phyloP scores from a whole-genome alignment of 2,797 vertebrate genomes.

The Prunella strophiata region DNA sequence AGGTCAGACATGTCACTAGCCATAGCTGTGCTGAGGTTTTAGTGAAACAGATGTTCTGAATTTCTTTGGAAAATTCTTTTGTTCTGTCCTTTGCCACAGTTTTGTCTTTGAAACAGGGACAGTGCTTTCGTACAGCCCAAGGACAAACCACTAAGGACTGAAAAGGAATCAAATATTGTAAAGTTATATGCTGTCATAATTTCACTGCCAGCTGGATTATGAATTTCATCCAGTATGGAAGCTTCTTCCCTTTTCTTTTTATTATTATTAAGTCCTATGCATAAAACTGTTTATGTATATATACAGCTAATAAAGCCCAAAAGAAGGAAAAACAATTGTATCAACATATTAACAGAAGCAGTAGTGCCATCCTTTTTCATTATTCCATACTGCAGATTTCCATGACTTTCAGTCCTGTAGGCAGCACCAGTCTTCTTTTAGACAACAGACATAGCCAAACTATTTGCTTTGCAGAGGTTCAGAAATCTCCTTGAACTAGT shows the following conservation, averaged over 20 bases:
- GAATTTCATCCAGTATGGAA: background rate
- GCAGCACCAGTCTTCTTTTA: background rate
- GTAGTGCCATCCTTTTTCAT: background rate
- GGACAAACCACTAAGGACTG: background rate
- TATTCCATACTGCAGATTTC: background rate
- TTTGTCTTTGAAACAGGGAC: background rate
- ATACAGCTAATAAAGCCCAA: background rate
- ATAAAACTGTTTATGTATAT: background rate
- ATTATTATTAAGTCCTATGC: background rate
- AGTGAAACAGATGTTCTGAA: background rate
- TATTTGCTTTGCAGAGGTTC: background rate
- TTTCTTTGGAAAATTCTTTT: background rate
- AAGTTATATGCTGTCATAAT: background rate
- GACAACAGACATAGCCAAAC: background rate
- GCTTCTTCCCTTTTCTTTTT: background rate
- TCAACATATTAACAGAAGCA: background rate
- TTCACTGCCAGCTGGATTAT: background rate
- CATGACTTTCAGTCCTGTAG: background rate
- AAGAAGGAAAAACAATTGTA: background rate
- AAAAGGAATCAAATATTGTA: background rate
- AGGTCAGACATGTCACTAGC: background rate
- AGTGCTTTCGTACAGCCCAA: background rate
- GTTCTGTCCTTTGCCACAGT: background rate
- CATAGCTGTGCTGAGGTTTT: background rate
- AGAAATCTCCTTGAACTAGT: background rate